A percentile compares a stretch with the other conserved stretches of the same genome.
phyloP scores from a whole-genome alignment of 2,113 vertebrate species.

The Callocephalon fimbriatum region DNA sequence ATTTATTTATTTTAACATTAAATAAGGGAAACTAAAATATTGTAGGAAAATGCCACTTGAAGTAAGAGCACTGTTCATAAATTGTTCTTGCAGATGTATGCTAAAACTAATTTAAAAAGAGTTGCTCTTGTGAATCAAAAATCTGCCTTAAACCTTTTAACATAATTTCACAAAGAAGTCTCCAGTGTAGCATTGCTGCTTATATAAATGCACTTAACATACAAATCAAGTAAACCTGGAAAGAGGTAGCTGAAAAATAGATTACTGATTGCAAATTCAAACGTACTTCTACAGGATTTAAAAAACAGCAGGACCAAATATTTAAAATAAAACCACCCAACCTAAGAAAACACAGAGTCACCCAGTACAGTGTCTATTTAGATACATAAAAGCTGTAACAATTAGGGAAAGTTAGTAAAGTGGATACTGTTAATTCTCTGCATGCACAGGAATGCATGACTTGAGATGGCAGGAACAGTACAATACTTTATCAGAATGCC shows the following conservation, averaged over 20 bases:
- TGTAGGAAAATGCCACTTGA: slow-evolving; percentile 17
- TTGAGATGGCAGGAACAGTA: neutral
- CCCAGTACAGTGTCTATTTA: neutral
- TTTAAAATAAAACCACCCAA: neutral
- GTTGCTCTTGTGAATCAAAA: neutral
- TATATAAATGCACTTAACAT: neutral
- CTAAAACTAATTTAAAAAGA: slow-evolving; percentile 8
- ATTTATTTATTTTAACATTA: slow-evolving; percentile 54
- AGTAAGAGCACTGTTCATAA: neutral
- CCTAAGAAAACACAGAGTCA: neutral
- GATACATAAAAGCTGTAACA: neutral
- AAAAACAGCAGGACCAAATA: neutral
- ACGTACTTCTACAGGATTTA: neutral
- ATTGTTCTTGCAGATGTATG: neutral
- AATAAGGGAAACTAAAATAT: slow-evolving; percentile 35
- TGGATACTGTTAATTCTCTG: neutral
- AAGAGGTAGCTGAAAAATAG: neutral
- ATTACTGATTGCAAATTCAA: neutral
- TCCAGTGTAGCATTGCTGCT: neutral
- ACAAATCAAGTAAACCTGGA: neutral
- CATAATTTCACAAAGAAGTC: neutral
- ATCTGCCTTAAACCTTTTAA: neutral
- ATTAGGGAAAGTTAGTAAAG: neutral
- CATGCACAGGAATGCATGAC: neutral
- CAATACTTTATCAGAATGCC: neutral